These are phyloP conservation scores for Nasonia oneida DNA, from an alignment of 2,888 invertebrate species.

Conservation along the genomic window DNA sequence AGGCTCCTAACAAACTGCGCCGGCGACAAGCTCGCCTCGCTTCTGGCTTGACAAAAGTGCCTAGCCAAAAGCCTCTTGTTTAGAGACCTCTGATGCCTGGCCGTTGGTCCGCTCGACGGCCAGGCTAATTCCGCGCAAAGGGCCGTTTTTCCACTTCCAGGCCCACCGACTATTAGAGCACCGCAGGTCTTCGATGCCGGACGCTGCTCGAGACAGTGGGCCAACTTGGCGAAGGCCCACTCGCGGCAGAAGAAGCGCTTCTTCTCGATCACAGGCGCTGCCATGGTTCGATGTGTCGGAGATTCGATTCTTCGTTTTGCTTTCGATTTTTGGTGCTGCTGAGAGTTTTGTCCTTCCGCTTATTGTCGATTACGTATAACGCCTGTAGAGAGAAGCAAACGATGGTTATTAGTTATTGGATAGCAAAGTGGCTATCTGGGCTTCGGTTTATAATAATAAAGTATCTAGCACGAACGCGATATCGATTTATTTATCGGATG, in stretches of 20 bases:
- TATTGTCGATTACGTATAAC: neutral
- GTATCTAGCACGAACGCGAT: neutral
- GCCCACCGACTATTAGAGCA: slow-evolving; percentile 92
- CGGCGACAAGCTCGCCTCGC: slow-evolving; percentile 91
- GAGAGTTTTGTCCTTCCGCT: neutral
- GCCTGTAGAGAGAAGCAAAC: neutral
- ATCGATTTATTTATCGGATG: slow-evolving; percentile 29
- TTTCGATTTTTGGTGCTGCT: neutral
- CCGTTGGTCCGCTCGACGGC: slow-evolving; percentile 85
- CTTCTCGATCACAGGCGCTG: slow-evolving; percentile 81
- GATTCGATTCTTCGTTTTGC: slow-evolving; percentile 6
- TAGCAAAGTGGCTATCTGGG: neutral
- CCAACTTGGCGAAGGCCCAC: slow-evolving; percentile 97
- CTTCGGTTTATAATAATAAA: neutral
- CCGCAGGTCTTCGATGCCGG: slow-evolving; percentile 92
- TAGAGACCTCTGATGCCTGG: slow-evolving; percentile 86
- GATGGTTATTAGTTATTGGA: neutral
- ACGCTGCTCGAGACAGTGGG: slow-evolving; percentile 94
- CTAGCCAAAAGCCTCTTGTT: slow-evolving; percentile 91
- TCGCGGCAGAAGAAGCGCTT: slow-evolving; percentile 94
- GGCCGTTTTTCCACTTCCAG: slow-evolving; percentile 97
- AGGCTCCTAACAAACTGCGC: slow-evolving; percentile 92
- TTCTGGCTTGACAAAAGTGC: slow-evolving; percentile 93
- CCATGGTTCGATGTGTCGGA: slow-evolving; percentile 68
- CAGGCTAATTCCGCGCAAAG: slow-evolving; percentile 89